A percentile compares a stretch with the other conserved stretches of the same genome.
phyloP scores from a whole-genome alignment of 2,888 invertebrate genomes.

The Thymelicus sylvestris region DNA sequence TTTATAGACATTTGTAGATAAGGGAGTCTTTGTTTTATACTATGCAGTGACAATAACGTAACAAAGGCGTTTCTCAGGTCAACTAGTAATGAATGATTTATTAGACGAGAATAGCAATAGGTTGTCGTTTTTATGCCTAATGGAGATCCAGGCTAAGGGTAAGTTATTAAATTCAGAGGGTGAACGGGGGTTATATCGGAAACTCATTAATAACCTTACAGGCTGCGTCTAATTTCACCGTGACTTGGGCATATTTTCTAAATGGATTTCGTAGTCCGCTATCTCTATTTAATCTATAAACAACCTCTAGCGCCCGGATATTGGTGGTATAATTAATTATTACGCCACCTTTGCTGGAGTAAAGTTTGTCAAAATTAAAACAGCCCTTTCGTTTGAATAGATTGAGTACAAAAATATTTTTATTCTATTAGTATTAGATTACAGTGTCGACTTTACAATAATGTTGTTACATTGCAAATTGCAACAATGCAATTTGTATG shows the following conservation, averaged over 20 bases:
- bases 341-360: slow-evolving; percentile 17
- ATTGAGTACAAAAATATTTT: too few relatives aligned
- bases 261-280: slow-evolving; percentile 32
- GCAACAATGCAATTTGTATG: too few relatives aligned
- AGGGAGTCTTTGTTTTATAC: background rate
- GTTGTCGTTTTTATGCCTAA: slow-evolving; percentile 34
- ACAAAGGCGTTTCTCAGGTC: too few relatives aligned
- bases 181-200: slow-evolving; percentile 69
- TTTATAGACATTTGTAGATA: too few relatives aligned
- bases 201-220: slow-evolving; percentile 80
- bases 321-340: slow-evolving; percentile 31
- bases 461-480: too few relatives aligned
- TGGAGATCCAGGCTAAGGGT: slow-evolving; percentile 29
- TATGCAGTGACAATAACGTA: too few relatives aligned
- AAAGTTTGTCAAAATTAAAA: slow-evolving; percentile 4
- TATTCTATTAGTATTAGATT: too few relatives aligned
- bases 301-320: slow-evolving; percentile 21
- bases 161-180: slow-evolving; percentile 36
- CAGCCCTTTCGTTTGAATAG: too few relatives aligned
- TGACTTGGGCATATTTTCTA: slow-evolving; percentile 59
- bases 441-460: too few relatives aligned
- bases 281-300: slow-evolving; percentile 38
- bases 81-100: slow-evolving; percentile 10
- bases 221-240: slow-evolving; percentile 71
- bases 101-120: slow-evolving; percentile 16